phyloP scores from a whole-genome alignment of 2,888 invertebrate genomes.

The Meiosimyza decipiens region DNA sequence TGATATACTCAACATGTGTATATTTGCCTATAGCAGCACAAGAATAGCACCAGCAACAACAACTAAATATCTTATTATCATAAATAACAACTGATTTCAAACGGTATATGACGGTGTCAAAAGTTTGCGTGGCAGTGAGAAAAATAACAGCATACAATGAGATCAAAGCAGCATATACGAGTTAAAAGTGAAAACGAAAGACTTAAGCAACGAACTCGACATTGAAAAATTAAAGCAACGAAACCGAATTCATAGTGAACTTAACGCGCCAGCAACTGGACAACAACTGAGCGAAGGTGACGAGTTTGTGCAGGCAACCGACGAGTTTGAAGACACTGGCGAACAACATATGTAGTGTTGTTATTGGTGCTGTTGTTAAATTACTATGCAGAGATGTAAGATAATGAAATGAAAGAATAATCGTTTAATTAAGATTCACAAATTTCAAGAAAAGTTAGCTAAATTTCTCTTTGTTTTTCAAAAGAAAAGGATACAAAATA shows the following conservation, averaged over 20 bases:
- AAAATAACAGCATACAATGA: conserved; percentile 15
- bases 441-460: too few relatives aligned
- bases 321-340: too few relatives aligned
- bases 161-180: conserved; percentile 12
- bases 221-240: not conserved
- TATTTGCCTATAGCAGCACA: not conserved
- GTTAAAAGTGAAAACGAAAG: conserved; percentile 47
- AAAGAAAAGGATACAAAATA: too few relatives aligned
- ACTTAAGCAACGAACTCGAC: conserved; percentile 46
- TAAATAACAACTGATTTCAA: conserved; percentile 14
- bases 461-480: too few relatives aligned
- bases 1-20: not conserved
- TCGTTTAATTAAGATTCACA: too few relatives aligned
- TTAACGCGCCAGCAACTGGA: conserved; percentile 40
- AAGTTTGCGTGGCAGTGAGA: conserved; percentile 32
- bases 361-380: not conserved
- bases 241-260: conserved; percentile 6
- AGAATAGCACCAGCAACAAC: conserved; percentile 10
- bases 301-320: not conserved
- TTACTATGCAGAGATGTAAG: too few relatives aligned
- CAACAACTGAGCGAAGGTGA: conserved; percentile 40
- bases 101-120: conserved; percentile 23
- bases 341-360: not conserved
- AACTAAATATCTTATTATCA: conserved; percentile 5
- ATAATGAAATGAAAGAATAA: too few relatives aligned